A percentile compares a stretch with the other conserved stretches of the same genome.
These are phyloP conservation scores for Riparia riparia DNA, from an alignment of 2,113 vertebrate species.

Conservation along the genomic window DNA sequence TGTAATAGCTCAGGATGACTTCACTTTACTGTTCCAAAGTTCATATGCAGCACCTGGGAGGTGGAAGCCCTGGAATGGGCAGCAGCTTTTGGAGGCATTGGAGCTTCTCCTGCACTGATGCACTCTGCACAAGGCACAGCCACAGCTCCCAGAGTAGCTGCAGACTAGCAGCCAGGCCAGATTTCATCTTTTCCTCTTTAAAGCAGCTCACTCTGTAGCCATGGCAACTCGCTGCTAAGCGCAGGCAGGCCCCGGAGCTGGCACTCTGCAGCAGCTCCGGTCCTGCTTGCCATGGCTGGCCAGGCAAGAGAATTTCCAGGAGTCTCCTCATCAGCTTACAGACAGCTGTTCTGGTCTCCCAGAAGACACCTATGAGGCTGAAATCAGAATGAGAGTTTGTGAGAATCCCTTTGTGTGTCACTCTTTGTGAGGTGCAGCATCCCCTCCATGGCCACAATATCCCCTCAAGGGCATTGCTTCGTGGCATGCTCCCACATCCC, in stretches of 20 bases:
- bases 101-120: not conserved
- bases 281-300: accelerated
- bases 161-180: slow-evolving; percentile 49
- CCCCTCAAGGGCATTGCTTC: not conserved
- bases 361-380: not conserved
- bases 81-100: not conserved
- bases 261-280: not conserved
- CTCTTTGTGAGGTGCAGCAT: not conserved
- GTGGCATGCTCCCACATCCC: accelerated
- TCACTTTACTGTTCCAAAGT: not conserved
- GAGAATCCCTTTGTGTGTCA: not conserved
- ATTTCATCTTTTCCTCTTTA: not conserved
- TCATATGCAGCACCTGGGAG: not conserved
- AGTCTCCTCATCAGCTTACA: not conserved
- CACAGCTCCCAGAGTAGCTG: slow-evolving; percentile 1
- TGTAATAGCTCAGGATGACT: not conserved
- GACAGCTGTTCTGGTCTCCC: not conserved
- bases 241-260: not conserved
- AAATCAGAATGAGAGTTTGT: not conserved
- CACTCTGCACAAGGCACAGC: not conserved
- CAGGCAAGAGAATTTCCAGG: not conserved
- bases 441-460: not conserved
- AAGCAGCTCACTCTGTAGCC: slow-evolving; percentile 71
- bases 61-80: not conserved
- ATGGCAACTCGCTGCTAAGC: slow-evolving; percentile 67